Evolutionary conservation across 2,888 invertebrate genomes (phyloP), one percentile per base, ranked within the genome.

Genomic region (Campoplex nolae): DNA sequence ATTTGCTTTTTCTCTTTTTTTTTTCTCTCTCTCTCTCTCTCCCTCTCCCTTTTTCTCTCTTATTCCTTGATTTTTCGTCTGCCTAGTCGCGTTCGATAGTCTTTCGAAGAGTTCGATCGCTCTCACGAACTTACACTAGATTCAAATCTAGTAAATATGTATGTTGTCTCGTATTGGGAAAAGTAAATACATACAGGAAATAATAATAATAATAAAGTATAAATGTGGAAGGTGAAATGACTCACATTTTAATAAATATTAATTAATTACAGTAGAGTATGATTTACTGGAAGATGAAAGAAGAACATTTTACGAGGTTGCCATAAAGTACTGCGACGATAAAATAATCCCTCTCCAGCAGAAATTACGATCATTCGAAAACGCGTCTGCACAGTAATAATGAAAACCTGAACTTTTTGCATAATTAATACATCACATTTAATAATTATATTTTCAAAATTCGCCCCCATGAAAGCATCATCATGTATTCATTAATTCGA

Each of bases 1-100:
- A 73, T 51, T 56, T 56, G 35, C 67, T 51, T 65, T 75, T 54
- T 73, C 68, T 42, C 58, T 74, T 62, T n/a, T n/a, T n/a, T n/a
- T n/a, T n/a, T n/a, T 68, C 0, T 42, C 4, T 67, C n/a, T 65
- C 28, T 42, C 42, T 42, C 42, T 42, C 42, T 42, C 42, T 42
- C 42, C 3, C 42, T 42, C 42, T 9, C 42, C 9, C 67, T 51
- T 65, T 75, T 54, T 73, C 68, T 42, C 58, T 74, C 70, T 58
- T 0, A n/a, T 0, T 68, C 42, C 32, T n/a, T 42, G 13, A n/a
- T 42, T 68, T 68, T 38, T 68, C 23, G 3, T 23, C 67, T 38
- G n/a, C 13, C 54, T 42, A 48, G 13, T 74, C 74, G 38, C 28
- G 51, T 13, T 38, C 32, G 71, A 74, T 73, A 73, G 35, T 35